Evolutionary conservation across 2,113 vertebrate genomes (phyloP).

Genomic region (Bos indicus): DNA sequence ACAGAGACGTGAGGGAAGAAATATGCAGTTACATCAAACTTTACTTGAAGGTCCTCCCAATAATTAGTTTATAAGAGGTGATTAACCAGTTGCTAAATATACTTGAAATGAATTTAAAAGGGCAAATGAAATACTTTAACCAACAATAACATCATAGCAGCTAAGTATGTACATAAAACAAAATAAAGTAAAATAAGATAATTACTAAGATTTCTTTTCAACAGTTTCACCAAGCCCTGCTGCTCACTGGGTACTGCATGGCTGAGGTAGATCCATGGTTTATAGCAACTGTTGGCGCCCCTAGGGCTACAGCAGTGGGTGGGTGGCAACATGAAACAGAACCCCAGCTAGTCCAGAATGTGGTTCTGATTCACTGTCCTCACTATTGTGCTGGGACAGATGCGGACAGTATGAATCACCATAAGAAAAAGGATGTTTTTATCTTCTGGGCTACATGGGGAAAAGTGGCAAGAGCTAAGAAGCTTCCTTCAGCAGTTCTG

Average conservation of each 20-base stretch:
- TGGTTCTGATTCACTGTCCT: conserved; percentile 57
- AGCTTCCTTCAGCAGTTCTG: not conserved
- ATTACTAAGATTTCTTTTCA: conserved; percentile 70
- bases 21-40: conserved; percentile 53
- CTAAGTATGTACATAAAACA: conserved; percentile 59
- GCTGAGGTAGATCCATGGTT: not conserved
- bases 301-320: not conserved
- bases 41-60: conserved; percentile 65
- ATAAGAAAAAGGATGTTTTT: conserved; percentile 58
- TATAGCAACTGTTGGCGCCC: not conserved
- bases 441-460: conserved; percentile 37
- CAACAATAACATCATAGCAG: conserved; percentile 59
- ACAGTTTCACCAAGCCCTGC: conserved; percentile 56
- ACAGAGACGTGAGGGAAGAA: conserved; percentile 46
- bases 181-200: conserved; percentile 65
- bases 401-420: not conserved
- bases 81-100: conserved; percentile 70
- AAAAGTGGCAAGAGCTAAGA: not conserved
- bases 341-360: not conserved
- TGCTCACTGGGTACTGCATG: not conserved
- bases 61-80: conserved; percentile 65
- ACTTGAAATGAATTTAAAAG: conserved; percentile 61
- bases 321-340: conserved; percentile 38
- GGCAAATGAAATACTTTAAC: conserved; percentile 71
- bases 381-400: conserved; percentile 25